Percentiles rank a stretch among this genome's conserved stretches.
Evolutionary conservation across 2,113 vertebrate genomes (phyloP).

Genomic region (Scophthalmus maximus): DNA sequence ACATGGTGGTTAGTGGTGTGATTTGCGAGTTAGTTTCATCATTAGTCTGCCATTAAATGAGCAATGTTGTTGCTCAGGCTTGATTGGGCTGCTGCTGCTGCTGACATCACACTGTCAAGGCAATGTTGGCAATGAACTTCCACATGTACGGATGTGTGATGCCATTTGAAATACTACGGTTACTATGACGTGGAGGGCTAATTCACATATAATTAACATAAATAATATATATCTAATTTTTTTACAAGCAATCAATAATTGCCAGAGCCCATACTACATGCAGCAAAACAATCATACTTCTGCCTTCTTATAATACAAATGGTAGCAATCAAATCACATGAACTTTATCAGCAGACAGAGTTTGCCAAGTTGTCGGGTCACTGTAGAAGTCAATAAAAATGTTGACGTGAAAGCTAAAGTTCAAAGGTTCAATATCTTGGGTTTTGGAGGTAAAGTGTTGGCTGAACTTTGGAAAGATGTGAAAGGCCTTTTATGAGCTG

Average conservation of each 20-base stretch:
- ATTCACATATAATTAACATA: background rate
- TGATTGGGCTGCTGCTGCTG: background rate
- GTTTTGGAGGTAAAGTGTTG: background rate
- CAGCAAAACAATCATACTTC: background rate
- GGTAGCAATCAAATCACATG: no score
- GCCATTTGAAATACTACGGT: background rate
- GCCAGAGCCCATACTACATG: no score
- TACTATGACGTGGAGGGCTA: background rate
- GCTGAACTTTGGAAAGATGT: no score
- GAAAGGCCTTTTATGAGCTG: background rate
- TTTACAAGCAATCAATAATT: no score
- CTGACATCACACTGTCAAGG: slow-evolving; percentile 1
- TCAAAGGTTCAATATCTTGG: no score
- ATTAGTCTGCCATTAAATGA: slow-evolving; percentile 4
- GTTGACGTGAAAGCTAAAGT: no score
- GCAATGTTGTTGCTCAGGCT: background rate
- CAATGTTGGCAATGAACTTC: background rate
- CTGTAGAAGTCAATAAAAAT: no score
- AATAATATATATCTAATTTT: background rate
- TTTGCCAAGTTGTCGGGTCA: no score
- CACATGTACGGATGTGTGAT: background rate
- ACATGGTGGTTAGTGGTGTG: slow-evolving; percentile 38
- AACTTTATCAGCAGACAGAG: background rate
- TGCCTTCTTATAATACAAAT: no score
- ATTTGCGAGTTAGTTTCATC: slow-evolving; percentile 23